Evolutionary conservation across 1,140 invertebrate species (phyloP).

Genomic region (Drosophila persimilis): DNA sequence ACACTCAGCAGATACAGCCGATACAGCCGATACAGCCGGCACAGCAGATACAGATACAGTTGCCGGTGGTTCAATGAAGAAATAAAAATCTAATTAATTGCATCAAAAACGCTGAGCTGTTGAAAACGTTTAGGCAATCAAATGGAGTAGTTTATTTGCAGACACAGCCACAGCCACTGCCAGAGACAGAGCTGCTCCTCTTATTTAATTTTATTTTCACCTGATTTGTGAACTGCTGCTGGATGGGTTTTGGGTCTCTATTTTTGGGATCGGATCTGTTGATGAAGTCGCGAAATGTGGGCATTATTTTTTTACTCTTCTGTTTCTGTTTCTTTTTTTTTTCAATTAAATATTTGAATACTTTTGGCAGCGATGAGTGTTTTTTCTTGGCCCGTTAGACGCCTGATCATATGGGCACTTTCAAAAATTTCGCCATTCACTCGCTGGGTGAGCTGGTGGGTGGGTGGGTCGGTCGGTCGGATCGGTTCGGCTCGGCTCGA

Average conservation of each 20-base stretch:
- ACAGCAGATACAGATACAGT: constrained; percentile 5
- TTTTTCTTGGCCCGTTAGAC: constrained; percentile 12
- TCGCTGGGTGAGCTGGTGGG: constrained; percentile 1
- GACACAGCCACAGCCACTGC: background rate
- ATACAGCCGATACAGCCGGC: constrained; percentile 12
- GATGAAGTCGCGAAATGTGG: constrained; percentile 59
- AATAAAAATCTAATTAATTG: constrained; percentile 81
- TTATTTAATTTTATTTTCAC: constrained; percentile 35
- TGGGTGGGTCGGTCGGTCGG: constrained; percentile 15
- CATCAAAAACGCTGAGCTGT: constrained; percentile 72
- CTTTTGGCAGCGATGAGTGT: constrained; percentile 34
- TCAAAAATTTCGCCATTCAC: constrained; percentile 62
- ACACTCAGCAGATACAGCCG: constrained; percentile 3
- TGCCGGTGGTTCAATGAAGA: constrained; percentile 57
- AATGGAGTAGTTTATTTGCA: constrained; percentile 60
- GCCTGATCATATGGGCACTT: constrained; percentile 39
- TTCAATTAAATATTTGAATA: constrained; percentile 76
- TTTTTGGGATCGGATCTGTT: background rate
- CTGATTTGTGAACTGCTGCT: constrained; percentile 29
- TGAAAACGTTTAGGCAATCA: constrained; percentile 78
- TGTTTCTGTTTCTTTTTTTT: constrained; percentile 28
- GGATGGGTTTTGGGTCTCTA: background rate
- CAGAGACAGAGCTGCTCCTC: background rate
- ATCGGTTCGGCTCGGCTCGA: constrained; percentile 18
- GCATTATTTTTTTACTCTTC: constrained; percentile 24